Evolutionary conservation across 2,888 invertebrate genomes (phyloP).

Genomic region (Gasteruption jaculator): DNA sequence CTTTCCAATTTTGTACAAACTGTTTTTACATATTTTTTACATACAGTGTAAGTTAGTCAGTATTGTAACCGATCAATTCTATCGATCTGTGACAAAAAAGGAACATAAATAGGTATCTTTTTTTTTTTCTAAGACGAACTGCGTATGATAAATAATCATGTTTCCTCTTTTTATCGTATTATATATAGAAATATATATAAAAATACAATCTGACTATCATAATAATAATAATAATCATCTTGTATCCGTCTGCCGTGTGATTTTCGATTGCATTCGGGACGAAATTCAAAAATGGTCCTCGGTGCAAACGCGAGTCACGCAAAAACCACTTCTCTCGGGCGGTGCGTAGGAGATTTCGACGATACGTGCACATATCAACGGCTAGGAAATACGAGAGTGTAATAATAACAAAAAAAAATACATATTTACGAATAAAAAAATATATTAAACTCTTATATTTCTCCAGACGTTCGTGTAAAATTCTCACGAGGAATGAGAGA

Average conservation of each 20-base stretch:
- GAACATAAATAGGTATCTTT: too few species aligned
- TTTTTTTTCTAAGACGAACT: slow-evolving; percentile 33
- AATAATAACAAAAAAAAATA: too few species aligned
- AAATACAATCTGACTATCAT: slow-evolving; percentile 14
- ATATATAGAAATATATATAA: slow-evolving; percentile 20
- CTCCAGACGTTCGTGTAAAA: too few species aligned
- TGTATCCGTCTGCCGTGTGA: slow-evolving; percentile 26
- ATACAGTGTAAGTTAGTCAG: slow-evolving; percentile 36
- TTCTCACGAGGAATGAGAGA: too few species aligned
- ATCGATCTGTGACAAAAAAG: too few species aligned
- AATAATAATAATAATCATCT: not conserved
- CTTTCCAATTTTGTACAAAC: slow-evolving; percentile 50
- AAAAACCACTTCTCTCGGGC: slow-evolving; percentile 4
- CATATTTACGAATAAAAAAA: too few species aligned
- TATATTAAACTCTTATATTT: too few species aligned
- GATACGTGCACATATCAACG: too few species aligned
- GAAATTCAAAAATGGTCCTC: not conserved
- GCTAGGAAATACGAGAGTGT: too few species aligned
- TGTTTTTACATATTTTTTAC: slow-evolving; percentile 46
- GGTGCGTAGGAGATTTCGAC: slow-evolving; percentile 35
- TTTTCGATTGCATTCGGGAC: slow-evolving; percentile 33
- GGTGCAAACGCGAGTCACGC: not conserved
- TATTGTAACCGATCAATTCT: too few species aligned
- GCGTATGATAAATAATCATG: slow-evolving; percentile 37
- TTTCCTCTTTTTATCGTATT: slow-evolving; percentile 34